phyloP scores from a whole-genome alignment of 2,113 vertebrate species.

The Coturnix japonica region DNA sequence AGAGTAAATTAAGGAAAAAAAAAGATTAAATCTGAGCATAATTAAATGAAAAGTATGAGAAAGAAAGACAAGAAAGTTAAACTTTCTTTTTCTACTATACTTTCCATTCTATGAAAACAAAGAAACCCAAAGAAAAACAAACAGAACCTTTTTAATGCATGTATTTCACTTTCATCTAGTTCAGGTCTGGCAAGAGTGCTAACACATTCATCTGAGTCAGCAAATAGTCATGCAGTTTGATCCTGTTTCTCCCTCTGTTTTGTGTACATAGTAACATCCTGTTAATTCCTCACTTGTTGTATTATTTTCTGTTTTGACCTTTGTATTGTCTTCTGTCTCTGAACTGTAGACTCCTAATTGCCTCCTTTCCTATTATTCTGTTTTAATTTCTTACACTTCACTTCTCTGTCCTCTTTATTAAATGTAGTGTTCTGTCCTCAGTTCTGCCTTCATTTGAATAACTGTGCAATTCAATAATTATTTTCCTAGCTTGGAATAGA shows the following conservation, averaged over 20 bases:
- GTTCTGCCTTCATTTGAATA: constrained; percentile 36
- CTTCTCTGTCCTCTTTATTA: constrained; percentile 8
- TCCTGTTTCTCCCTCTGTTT: neutral
- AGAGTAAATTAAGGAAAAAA: neutral
- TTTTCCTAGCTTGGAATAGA: constrained; percentile 11
- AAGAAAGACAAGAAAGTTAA: neutral
- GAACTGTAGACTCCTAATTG: constrained; percentile 53
- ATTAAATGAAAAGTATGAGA: neutral
- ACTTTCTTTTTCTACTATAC: neutral
- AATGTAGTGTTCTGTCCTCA: constrained; percentile 22
- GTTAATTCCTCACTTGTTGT: constrained; percentile 47
- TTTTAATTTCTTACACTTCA: constrained; percentile 58
- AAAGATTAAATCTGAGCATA: neutral
- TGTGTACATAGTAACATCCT: neutral
- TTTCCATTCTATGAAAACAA: neutral
- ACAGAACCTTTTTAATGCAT: neutral
- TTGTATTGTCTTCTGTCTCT: constrained; percentile 18
- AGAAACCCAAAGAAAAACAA: neutral
- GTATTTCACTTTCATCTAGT: neutral
- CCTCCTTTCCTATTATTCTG: constrained; percentile 35
- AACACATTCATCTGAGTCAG: constrained; percentile 32
- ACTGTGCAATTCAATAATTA: neutral
- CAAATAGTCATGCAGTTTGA: constrained; percentile 31
- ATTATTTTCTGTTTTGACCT: constrained; percentile 22
- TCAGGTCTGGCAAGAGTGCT: neutral